Evolutionary conservation across 1,140 invertebrate species (phyloP).

Genomic region (Theocolax elegans): DNA sequence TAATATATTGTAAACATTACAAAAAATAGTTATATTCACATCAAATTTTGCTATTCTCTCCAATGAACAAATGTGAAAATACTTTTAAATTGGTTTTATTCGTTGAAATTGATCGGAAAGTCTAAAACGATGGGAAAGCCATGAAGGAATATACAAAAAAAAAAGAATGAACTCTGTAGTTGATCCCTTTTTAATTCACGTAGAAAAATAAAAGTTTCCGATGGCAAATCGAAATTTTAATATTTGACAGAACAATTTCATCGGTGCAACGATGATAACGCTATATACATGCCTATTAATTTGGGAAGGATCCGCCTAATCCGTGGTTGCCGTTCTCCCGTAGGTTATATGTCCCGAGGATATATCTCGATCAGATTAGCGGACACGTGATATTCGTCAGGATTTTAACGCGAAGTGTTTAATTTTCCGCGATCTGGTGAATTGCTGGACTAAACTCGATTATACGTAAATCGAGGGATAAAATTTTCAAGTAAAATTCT

Average conservation of each 20-base stretch:
- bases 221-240: neutral
- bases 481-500: neutral
- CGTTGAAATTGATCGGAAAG: no score
- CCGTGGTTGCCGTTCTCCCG: neutral
- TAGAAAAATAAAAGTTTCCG: neutral
- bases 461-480: neutral
- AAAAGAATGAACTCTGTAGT: no score
- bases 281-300: neutral
- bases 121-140: no score
- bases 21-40: no score
- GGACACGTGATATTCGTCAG: neutral
- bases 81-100: no score
- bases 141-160: no score
- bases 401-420: neutral
- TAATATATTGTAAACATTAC: no score
- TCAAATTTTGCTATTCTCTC: no score
- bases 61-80: no score
- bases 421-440: neutral
- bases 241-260: neutral
- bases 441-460: neutral
- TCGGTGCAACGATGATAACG: no score
- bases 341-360: neutral
- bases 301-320: neutral
- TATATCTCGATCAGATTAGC: conserved; percentile 6
- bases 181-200: no score